Evolutionary conservation across 2,888 invertebrate species (phyloP), one percentile per base, ranked within the genome.

Genomic region (Eupeodes latifasciatus): DNA sequence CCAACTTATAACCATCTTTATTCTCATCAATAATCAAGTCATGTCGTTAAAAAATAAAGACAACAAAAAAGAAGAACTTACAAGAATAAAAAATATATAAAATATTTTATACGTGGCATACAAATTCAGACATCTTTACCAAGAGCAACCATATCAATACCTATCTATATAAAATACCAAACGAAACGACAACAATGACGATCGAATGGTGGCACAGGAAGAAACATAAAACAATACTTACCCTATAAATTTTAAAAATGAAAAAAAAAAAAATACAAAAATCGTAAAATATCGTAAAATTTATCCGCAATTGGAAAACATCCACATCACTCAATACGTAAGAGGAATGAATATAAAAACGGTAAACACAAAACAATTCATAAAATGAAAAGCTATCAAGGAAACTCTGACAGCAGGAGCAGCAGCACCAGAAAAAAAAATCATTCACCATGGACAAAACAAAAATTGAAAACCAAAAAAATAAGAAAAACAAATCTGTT

Each of bases 371-470:
- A 84, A 62, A 81, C 76, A 87, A 87, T 84, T 74, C 83, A 87
- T 76, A 84, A 87, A 84, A 87, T 84, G 83, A 87, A 87, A 87
- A 84, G 76, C 87, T 67, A 84, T 87, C 87, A 84, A 87, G 80
- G 83, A 87, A 87, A 80, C 87, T 87, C 76, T 67, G 66, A 71
- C 69, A 85, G 49, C 61, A 62, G 40, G 6, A 40, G 40, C 9
- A 40, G 40, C 40, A 74, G 69, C 53, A 27, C 19, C 12, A 72
- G 47, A 14, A 14, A 77, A 85, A 72, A 59, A 16, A 16, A 79
- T 59, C 69, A 78, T 82, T 78, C 85, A 75, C 82, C 79, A 69
- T 79, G 64, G 67, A 49, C 83, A 79, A 67, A 51, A 34, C 51
- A 67, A 67, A 10, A 49, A 67, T 51, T 14, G 16, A 16, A 69